These are phyloP conservation scores for Linepithema humile DNA, from an alignment of 1,140 invertebrate species.

Conservation along the genomic window DNA sequence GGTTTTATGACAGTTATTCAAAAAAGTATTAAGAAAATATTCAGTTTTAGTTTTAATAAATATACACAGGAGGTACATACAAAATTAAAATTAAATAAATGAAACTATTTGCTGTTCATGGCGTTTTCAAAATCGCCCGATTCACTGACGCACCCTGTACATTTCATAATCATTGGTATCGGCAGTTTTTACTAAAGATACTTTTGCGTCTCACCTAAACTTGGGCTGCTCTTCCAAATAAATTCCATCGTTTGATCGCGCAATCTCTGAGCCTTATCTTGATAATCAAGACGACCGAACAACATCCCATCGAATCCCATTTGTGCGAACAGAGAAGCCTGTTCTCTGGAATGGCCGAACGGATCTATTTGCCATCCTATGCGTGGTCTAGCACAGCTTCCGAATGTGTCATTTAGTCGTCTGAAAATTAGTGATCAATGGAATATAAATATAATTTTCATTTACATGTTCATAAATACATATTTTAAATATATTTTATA, in stretches of 20 bases:
- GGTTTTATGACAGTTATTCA: too few species aligned
- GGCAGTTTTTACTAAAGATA: too few species aligned
- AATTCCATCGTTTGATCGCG: slow-evolving; percentile 90
- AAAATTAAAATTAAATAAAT: too few species aligned
- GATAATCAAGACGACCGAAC: slow-evolving; percentile 94
- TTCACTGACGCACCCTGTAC: too few species aligned
- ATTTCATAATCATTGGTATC: too few species aligned
- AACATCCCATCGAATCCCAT: slow-evolving; percentile 95
- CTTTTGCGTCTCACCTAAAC: slow-evolving; percentile 82
- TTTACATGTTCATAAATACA: too few species aligned
- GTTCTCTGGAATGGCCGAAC: slow-evolving; percentile 95
- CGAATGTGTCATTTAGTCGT: slow-evolving; percentile 92
- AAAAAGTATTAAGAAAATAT: too few species aligned
- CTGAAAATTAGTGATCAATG: slow-evolving; percentile 65
- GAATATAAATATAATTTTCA: neutral
- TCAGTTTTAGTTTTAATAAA: too few species aligned
- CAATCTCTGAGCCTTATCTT: slow-evolving; percentile 90
- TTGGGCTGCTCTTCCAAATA: slow-evolving; percentile 92
- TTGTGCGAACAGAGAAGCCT: slow-evolving; percentile 93
- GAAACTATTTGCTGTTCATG: too few species aligned
- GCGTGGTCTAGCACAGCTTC: slow-evolving; percentile 91
- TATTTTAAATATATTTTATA: too few species aligned
- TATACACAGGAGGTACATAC: too few species aligned
- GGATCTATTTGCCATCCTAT: slow-evolving; percentile 98
- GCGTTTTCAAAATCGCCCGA: too few species aligned